Base-by-base conservation (phyloP, 2,888 invertebrate genomes). In the Pseudococcus longispinus region DNA sequence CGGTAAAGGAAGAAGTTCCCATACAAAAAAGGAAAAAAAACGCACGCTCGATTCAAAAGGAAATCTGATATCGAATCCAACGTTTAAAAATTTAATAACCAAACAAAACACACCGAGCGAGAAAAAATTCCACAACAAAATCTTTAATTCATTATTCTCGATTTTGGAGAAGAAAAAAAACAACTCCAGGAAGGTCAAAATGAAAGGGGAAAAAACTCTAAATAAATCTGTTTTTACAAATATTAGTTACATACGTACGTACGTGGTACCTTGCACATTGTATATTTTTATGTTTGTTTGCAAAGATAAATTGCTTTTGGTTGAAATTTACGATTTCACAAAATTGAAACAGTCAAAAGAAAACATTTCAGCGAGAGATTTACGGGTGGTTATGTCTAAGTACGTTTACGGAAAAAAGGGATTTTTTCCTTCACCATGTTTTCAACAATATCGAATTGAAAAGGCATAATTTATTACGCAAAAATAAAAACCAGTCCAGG, bases 291-390 rank as follows among this genome's bases (percentile, higher is more conserved):
- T 80, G 77, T 80, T 80, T 80, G 77, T 80, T 80, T 42, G 37
- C 70, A 65, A 60, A 85, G 85, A 85, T 85, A 70, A 85, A 85
- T 85, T 65, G 85, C 70, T 85, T 85, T 44, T 65, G n/a, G 65
- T 65, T 37, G 70, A 85, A 85, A 85, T 85, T 85, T 85, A 85
- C 85, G 85, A 85, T 85, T 85, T 85, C 85, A 44, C 23, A 85
- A 85, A 85, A 85, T 85, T 85, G 85, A 85, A 85, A 70, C 85
- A 85, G 85, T 85, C 85, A 85, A 85, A 85, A 85, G 85, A 85
- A 85, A 85, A 60, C 65, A 85, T 85, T 85, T 85, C 85, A 60
- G 85, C 37, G 77, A 32, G 85, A 85, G 85, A 85, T 85, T 85
- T 85, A 85, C 85, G 85, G 70, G 65, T 70, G 85, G 42, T 70